These are phyloP conservation scores for Anguilla marmorata DNA, from an alignment of 2,797 vertebrate species.

Conservation along the genomic window DNA sequence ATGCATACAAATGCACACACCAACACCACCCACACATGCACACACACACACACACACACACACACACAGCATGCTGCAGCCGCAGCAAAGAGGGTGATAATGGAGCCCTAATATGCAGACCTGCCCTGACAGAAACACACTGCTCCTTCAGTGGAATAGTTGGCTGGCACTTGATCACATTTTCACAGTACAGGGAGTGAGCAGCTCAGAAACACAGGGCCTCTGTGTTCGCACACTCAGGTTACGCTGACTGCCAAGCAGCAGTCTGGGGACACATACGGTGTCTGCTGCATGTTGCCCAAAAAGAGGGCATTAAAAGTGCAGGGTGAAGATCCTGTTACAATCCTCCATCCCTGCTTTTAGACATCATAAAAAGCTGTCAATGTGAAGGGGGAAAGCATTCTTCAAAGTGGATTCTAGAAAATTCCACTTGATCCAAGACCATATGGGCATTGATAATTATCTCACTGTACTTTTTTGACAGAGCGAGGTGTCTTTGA, in stretches of 20 bases:
- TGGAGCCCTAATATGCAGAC: slow-evolving; percentile 34
- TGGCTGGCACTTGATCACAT: slow-evolving; percentile 49
- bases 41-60: slow-evolving; percentile 34
- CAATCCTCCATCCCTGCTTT: background rate
- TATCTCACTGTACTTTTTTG: slow-evolving; percentile 5
- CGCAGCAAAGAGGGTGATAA: slow-evolving; percentile 45
- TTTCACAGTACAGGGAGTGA: slow-evolving; percentile 36
- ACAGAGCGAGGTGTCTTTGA: background rate
- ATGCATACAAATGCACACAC: background rate
- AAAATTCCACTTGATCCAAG: background rate
- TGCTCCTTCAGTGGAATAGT: slow-evolving; percentile 51
- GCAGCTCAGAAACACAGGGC: background rate
- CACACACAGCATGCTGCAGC: background rate
- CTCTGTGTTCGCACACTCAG: slow-evolving; percentile 41
- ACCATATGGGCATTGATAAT: background rate
- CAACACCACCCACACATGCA: background rate
- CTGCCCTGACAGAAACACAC: slow-evolving; percentile 47
- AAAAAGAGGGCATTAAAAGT: background rate
- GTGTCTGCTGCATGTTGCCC: background rate
- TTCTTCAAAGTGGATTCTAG: slow-evolving; percentile 6
- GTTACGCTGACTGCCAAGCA: slow-evolving; percentile 7
- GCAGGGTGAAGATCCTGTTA: background rate
- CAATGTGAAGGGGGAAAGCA: background rate
- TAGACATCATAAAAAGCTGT: background rate
- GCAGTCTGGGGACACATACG: background rate